These are phyloP conservation scores for Chiridota heheva DNA, from an alignment of 35 echinoderm and acorn worm genomes.

Conservation along the genomic window DNA sequence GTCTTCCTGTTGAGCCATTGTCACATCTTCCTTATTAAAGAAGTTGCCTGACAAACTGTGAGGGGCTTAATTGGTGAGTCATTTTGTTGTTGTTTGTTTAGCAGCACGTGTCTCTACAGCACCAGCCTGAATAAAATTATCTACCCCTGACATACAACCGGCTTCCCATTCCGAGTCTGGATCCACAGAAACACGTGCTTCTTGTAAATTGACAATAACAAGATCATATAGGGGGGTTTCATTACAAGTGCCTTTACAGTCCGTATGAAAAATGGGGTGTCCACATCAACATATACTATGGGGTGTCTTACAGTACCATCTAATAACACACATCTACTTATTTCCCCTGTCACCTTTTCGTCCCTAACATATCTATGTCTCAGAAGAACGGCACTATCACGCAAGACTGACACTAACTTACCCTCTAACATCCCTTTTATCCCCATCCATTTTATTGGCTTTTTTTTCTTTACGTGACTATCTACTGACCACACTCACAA, in stretches of 20 bases:
- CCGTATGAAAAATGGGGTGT: constrained; percentile 41
- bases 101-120: constrained; percentile 21
- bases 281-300: constrained; percentile 20
- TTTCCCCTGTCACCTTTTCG: not conserved
- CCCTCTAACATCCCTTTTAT: not conserved
- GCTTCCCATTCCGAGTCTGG: constrained; percentile 22
- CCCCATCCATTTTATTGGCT: not conserved
- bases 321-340: constrained; percentile 29
- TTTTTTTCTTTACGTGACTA: not conserved
- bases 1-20: too few relatives aligned
- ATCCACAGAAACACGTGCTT: not conserved
- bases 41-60: too few relatives aligned
- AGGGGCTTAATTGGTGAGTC: not conserved
- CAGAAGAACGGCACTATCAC: constrained; percentile 16
- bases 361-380: not conserved
- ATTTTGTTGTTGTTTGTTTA: not conserved
- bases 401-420: not conserved
- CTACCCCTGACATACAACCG: not conserved
- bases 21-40: too few relatives aligned
- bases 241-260: constrained; percentile 22
- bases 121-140: not conserved
- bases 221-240: constrained; percentile 24
- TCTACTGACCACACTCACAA: constrained; percentile 12
- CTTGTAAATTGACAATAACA: constrained; percentile 27
- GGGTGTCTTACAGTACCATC: constrained; percentile 32